Percentiles rank a stretch among this genome's conserved stretches.
Evolutionary conservation across 2,113 vertebrate genomes (phyloP).

Genomic region (Pipa parva): DNA sequence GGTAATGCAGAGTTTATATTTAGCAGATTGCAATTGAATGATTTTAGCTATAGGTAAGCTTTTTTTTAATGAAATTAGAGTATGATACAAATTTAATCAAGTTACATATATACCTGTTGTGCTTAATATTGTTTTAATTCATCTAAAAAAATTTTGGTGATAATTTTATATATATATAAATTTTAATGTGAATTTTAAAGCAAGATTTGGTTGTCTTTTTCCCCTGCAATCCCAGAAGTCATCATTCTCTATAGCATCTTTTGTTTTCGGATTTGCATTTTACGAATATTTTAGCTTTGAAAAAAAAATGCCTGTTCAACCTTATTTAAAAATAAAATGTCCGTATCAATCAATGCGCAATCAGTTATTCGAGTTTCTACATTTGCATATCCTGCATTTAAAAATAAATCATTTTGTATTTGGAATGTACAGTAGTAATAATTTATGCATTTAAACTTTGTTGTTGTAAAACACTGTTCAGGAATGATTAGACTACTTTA

Average conservation of each 20-base stretch:
- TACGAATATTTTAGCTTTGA: no score
- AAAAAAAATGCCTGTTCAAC: no score
- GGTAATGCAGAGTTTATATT: slow-evolving; percentile 49
- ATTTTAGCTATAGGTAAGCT: slow-evolving; percentile 23
- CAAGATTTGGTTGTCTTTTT: no score
- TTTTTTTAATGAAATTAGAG: not conserved
- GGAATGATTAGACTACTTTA: not conserved
- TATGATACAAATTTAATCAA: not conserved
- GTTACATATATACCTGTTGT: not conserved
- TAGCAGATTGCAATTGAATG: slow-evolving; percentile 33
- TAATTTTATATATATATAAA: not conserved
- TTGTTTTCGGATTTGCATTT: not conserved
- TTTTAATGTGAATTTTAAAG: no score
- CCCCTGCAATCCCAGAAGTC: no score
- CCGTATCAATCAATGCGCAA: no score
- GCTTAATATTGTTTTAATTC: not conserved
- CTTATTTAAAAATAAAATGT: no score
- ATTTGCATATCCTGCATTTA: not conserved
- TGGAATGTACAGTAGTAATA: not conserved
- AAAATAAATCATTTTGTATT: not conserved
- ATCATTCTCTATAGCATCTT: no score
- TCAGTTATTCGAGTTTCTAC: not conserved
- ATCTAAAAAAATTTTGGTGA: not conserved
- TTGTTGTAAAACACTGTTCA: slow-evolving; percentile 7
- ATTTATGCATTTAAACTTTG: slow-evolving; percentile 10